Evolutionary conservation across 2,797 vertebrate species (phyloP).

Genomic region (Cyclura pinguis): DNA sequence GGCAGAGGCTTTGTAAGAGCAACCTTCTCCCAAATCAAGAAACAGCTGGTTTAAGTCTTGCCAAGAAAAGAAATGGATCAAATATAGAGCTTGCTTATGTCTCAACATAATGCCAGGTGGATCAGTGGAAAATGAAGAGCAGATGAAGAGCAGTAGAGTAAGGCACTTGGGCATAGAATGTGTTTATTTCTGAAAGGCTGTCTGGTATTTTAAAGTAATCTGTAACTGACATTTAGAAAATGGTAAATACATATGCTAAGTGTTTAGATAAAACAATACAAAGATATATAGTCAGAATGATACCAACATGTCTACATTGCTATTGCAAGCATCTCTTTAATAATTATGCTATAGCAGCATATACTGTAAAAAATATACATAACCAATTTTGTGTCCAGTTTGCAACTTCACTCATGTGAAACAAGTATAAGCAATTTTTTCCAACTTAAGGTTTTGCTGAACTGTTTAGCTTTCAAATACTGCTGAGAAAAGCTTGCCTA

Average conservation of each 20-base stretch:
- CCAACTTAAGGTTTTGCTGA: slow-evolving; percentile 15
- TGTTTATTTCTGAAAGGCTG: not conserved
- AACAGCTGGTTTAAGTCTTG: not conserved
- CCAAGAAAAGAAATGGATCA: not conserved
- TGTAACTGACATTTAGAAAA: not conserved
- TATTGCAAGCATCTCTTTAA: not conserved
- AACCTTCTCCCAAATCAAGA: not conserved
- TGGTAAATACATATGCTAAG: not conserved
- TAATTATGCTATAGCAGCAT: not conserved
- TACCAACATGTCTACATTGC: not conserved
- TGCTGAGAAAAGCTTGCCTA: not conserved
- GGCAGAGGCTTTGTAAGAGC: not conserved
- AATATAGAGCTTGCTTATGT: not conserved
- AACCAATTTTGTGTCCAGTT: slow-evolving; percentile 21
- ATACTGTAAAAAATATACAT: not conserved
- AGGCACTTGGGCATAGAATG: not conserved
- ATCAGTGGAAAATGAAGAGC: not conserved
- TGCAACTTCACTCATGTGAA: not conserved
- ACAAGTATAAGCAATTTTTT: slow-evolving; percentile 14
- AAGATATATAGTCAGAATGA: slow-evolving; percentile 3
- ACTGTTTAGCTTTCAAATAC: not conserved
- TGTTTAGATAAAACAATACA: not conserved
- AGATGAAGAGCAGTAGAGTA: not conserved
- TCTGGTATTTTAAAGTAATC: slow-evolving; percentile 23
- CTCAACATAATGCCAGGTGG: not conserved